These are phyloP conservation scores for Battus philenor DNA, from an alignment of 1,140 invertebrate genomes.

Conservation along the genomic window DNA sequence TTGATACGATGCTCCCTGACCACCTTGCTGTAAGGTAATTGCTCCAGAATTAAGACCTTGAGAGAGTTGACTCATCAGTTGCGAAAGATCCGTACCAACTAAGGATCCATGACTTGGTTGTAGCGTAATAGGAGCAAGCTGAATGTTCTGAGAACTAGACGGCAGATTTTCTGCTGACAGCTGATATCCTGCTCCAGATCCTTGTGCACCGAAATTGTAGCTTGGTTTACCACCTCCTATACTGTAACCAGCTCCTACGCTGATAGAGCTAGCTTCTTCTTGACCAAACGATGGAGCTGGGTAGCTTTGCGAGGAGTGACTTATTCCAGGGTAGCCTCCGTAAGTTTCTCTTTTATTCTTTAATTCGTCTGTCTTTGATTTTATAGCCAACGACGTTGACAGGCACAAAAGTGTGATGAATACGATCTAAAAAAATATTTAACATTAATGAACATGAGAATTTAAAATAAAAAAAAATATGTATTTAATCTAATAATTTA, in stretches of 20 bases:
- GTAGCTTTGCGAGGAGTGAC: conserved; percentile 39
- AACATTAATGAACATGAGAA: not conserved
- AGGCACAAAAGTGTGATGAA: conserved; percentile 47
- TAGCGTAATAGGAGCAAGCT: conserved; percentile 55
- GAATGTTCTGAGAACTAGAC: conserved; percentile 43
- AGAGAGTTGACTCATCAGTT: conserved; percentile 61
- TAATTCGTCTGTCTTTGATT: conserved; percentile 46
- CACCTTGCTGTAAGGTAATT: conserved; percentile 37
- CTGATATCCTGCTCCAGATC: conserved; percentile 40
- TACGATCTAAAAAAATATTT: conserved; percentile 44
- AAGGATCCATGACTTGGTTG: conserved; percentile 44
- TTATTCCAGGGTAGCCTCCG: conserved; percentile 33
- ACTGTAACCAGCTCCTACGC: conserved; percentile 64
- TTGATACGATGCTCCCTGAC: conserved; percentile 33
- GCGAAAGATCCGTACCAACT: conserved; percentile 46
- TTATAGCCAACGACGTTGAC: conserved; percentile 50
- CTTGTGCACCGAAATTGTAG: conserved; percentile 44
- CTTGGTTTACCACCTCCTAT: conserved; percentile 57
- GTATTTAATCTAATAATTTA: no score
- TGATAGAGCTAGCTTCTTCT: conserved; percentile 54
- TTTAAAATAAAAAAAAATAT: no score
- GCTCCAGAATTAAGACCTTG: conserved; percentile 53
- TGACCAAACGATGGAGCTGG: conserved; percentile 44
- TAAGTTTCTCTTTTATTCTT: conserved; percentile 63
- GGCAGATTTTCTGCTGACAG: conserved; percentile 41